These are phyloP conservation scores for Verasper variegatus DNA, from an alignment of 2,113 vertebrate genomes.

Conservation along the genomic window DNA sequence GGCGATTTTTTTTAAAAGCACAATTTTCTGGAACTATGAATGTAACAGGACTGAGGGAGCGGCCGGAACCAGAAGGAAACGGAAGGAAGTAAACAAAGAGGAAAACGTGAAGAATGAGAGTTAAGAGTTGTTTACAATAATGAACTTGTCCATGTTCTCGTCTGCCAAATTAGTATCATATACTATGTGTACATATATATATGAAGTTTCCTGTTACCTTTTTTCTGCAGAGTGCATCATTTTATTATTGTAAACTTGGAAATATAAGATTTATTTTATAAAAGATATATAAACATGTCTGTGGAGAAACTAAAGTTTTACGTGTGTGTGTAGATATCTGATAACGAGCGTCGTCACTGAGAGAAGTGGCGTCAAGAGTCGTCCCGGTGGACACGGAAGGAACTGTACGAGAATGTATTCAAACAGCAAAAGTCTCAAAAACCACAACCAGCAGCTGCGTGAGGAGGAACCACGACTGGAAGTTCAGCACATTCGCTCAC, in stretches of 20 bases:
- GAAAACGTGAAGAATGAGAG: conserved; percentile 15
- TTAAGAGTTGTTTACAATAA: conserved; percentile 79
- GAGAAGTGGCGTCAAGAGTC: conserved; percentile 23
- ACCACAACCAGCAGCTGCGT: conserved; percentile 61
- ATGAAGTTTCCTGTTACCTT: conserved; percentile 75
- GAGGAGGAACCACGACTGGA: conserved; percentile 10
- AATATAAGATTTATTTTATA: conserved; percentile 84
- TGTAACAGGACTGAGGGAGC: conserved; percentile 76
- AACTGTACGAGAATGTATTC: conserved; percentile 39
- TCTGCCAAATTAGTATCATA: conserved; percentile 77
- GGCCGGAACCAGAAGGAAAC: background rate
- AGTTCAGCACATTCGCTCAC: conserved; percentile 1
- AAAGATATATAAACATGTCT: conserved; percentile 66
- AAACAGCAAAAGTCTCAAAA: conserved; percentile 38
- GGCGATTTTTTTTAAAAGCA: conserved; percentile 86
- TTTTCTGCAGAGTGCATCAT: conserved; percentile 76
- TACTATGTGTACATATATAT: conserved; percentile 76
- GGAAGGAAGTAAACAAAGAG: conserved; percentile 1
- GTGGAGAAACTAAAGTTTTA: conserved; percentile 50
- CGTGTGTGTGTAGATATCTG: conserved; percentile 56
- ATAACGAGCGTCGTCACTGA: conserved; percentile 2
- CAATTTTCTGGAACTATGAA: conserved; percentile 91
- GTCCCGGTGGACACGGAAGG: conserved; percentile 1
- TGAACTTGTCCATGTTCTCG: conserved; percentile 69
- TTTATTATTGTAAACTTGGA: conserved; percentile 79